phyloP scores from a whole-genome alignment of 2,888 invertebrate species.

The Cancer borealis region DNA sequence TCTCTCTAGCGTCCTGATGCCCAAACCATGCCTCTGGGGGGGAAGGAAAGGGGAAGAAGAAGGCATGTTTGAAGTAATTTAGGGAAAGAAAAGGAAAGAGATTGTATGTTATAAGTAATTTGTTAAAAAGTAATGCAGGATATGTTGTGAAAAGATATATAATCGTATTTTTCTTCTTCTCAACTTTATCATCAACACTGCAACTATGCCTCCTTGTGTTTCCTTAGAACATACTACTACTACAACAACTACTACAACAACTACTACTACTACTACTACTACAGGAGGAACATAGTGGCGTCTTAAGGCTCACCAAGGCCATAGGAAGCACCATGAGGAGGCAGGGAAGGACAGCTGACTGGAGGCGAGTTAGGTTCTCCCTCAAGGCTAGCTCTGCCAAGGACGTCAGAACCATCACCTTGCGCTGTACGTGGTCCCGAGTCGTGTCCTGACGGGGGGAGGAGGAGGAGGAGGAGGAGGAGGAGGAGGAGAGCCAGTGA shows the following conservation, averaged over 20 bases:
- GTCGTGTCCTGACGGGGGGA: conserved; percentile 61
- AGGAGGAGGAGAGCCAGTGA: not conserved
- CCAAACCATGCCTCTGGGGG: conserved; percentile 69
- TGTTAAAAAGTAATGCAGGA: not conserved
- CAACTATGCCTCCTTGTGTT: not conserved
- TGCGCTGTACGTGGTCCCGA: conserved; percentile 69
- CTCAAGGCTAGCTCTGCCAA: conserved; percentile 67
- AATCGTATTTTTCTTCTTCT: not conserved
- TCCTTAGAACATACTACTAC: not conserved
- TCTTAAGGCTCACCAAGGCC: conserved; percentile 63
- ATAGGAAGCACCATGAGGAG: conserved; percentile 67
- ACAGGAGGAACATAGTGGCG: no score
- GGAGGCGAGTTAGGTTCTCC: conserved; percentile 62
- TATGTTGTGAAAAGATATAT: not conserved
- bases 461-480: not conserved
- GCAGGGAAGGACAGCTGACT: conserved; percentile 71
- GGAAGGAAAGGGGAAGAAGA: conserved; percentile 63
- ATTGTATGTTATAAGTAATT: not conserved
- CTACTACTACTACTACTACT: no score
- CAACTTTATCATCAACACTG: not conserved
- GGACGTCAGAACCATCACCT: conserved; percentile 69
- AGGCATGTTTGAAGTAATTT: not conserved
- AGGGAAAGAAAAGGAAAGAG: not conserved
- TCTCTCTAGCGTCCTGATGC: conserved; percentile 69
- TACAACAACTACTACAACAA: no score